Percentiles rank a stretch among this genome's conserved stretches.
phyloP scores from a whole-genome alignment of 2,888 invertebrate genomes.

The Noctua janthe region DNA sequence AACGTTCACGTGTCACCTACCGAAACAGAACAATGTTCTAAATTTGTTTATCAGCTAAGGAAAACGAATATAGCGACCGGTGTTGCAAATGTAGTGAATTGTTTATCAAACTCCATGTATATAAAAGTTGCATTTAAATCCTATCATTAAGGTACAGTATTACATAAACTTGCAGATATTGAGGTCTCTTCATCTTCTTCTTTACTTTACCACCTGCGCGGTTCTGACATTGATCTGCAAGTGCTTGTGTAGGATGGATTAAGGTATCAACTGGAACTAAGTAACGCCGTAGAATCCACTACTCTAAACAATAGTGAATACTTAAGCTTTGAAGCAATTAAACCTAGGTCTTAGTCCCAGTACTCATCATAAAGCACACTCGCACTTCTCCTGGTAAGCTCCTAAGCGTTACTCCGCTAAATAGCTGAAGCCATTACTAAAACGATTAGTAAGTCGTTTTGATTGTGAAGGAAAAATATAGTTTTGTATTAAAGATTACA shows the following conservation, averaged over 20 bases:
- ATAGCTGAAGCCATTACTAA: slow-evolving; percentile 36
- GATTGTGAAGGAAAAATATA: slow-evolving; percentile 24
- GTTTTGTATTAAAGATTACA: slow-evolving; percentile 20
- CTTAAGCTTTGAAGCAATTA: slow-evolving; percentile 20
- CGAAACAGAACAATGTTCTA: neutral
- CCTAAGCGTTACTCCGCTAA: slow-evolving; percentile 19
- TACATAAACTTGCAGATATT: neutral
- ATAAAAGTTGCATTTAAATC: no score
- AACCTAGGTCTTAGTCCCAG: neutral
- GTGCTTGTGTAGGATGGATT: no score
- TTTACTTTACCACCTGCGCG: no score
- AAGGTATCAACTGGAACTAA: neutral
- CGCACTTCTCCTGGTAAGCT: neutral
- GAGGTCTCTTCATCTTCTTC: no score
- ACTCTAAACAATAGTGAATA: slow-evolving; percentile 12
- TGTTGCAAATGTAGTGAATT: neutral
- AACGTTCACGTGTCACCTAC: neutral
- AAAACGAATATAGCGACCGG: neutral
- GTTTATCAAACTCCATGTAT: neutral
- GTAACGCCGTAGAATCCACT: neutral
- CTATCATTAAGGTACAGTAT: neutral
- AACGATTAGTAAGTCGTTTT: slow-evolving; percentile 46
- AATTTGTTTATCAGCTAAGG: neutral
- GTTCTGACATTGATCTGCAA: no score
- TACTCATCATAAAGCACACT: neutral